phyloP scores from a whole-genome alignment of 2,888 invertebrate species.

The Melanostoma scalare region DNA sequence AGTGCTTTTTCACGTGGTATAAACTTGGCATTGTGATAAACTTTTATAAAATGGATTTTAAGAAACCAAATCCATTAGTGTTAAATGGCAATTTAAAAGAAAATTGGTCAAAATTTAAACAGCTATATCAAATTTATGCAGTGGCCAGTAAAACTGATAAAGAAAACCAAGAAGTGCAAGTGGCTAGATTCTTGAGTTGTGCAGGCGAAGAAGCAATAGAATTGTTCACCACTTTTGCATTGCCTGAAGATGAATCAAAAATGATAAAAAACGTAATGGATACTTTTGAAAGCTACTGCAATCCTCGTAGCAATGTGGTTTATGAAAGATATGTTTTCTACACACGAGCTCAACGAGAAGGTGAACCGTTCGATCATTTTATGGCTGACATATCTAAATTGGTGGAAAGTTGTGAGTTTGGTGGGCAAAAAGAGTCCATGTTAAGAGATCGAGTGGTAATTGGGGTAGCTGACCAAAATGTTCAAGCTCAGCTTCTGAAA shows the following conservation, averaged over 20 bases:
- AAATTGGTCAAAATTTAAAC: too few species aligned
- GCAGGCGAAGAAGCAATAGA: slow-evolving; percentile 68
- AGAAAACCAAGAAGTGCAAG: too few species aligned
- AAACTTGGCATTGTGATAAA: too few species aligned
- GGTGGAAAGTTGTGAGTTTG: slow-evolving; percentile 74
- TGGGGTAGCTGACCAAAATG: too few species aligned
- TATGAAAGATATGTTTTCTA: slow-evolving; percentile 74
- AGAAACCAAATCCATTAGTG: too few species aligned
- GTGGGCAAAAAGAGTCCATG: slow-evolving; percentile 71
- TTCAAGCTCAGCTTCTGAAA: too few species aligned
- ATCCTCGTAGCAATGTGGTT: slow-evolving; percentile 71
- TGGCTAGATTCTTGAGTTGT: too few species aligned
- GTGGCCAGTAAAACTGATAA: too few species aligned
- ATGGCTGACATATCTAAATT: slow-evolving; percentile 74
- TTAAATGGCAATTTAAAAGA: too few species aligned
- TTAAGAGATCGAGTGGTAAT: slow-evolving; percentile 75
- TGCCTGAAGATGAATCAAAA: slow-evolving; percentile 21
- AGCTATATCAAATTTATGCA: too few species aligned
- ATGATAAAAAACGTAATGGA: slow-evolving; percentile 36
- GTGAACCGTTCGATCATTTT: slow-evolving; percentile 76
- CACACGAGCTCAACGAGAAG: slow-evolving; percentile 74
- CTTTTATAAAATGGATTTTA: too few species aligned
- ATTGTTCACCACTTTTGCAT: slow-evolving; percentile 52
- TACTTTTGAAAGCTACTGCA: slow-evolving; percentile 54
- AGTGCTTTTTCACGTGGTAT: too few species aligned